These are phyloP conservation scores for Andrena dorsata DNA, from an alignment of 2,888 invertebrate species.

Conservation along the genomic window DNA sequence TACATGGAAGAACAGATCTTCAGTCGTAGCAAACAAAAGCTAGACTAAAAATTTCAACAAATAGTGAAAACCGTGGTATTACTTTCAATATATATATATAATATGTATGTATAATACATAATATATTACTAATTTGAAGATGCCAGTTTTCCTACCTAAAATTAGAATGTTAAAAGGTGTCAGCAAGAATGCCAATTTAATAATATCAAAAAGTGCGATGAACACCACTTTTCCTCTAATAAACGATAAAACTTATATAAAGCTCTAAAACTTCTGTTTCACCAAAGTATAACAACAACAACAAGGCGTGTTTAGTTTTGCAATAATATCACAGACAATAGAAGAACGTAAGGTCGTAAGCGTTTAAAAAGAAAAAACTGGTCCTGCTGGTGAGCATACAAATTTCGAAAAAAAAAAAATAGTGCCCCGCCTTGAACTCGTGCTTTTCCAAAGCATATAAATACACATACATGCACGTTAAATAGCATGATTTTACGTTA, in stretches of 20 bases:
- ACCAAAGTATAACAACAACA: conserved; percentile 67
- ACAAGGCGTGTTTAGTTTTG: conserved; percentile 59
- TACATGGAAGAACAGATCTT: conserved; percentile 83
- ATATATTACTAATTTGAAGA: conserved; percentile 62
- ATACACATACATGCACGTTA: conserved; percentile 23
- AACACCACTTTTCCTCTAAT: conserved; percentile 35
- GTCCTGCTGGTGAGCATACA: conserved; percentile 46
- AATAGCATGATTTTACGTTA: conserved; percentile 56
- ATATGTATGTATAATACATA: conserved; percentile 30
- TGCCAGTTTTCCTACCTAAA: conserved; percentile 63
- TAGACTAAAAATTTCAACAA: conserved; percentile 73
- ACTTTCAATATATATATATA: conserved; percentile 52
- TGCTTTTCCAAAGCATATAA: conserved; percentile 40
- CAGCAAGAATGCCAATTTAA: conserved; percentile 75
- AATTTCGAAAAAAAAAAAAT: conserved; percentile 54
- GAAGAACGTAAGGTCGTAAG: conserved; percentile 69
- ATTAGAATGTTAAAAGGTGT: conserved; percentile 64
- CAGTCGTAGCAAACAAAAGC: conserved; percentile 80
- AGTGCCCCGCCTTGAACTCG: conserved; percentile 25
- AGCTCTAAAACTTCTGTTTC: conserved; percentile 60
- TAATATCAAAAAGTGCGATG: conserved; percentile 40
- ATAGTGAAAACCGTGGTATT: conserved; percentile 70
- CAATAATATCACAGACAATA: conserved; percentile 74
- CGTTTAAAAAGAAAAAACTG: conserved; percentile 55
- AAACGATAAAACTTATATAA: conserved; percentile 60